A percentile compares a stretch with the other conserved stretches of the same genome.
These are phyloP conservation scores for Volucella bombylans DNA, from an alignment of 2,888 invertebrate species.

Conservation along the genomic window DNA sequence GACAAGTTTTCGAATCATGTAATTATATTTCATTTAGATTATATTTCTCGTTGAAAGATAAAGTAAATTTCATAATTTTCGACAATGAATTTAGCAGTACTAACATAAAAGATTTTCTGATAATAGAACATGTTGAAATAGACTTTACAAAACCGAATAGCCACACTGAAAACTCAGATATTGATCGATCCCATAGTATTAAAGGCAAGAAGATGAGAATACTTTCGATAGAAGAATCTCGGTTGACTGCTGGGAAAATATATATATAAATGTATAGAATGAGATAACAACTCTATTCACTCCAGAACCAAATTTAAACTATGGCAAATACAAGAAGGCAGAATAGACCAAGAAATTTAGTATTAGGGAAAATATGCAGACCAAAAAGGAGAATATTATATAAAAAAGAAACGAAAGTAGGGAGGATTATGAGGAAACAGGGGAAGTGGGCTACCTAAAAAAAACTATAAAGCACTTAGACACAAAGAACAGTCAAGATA, in stretches of 20 bases:
- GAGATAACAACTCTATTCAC: conserved; percentile 8
- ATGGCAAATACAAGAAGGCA: background rate
- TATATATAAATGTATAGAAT: conserved; percentile 23
- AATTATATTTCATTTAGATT: conserved; percentile 12
- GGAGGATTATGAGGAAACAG: no score
- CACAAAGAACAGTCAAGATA: no score
- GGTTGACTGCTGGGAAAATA: conserved; percentile 20
- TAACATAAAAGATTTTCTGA: conserved; percentile 43
- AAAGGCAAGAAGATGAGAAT: conserved; percentile 22
- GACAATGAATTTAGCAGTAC: conserved; percentile 50
- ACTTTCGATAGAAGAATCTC: conserved; percentile 5
- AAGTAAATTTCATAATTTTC: conserved; percentile 25
- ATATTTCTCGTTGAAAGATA: conserved; percentile 27
- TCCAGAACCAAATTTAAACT: no score
- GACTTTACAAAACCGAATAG: conserved; percentile 55
- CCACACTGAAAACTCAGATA: conserved; percentile 53
- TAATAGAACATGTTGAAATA: conserved; percentile 28
- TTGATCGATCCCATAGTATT: conserved; percentile 43
- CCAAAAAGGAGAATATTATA: no score
- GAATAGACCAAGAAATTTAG: no score
- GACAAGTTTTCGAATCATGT: conserved; percentile 45
- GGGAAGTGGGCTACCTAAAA: no score
- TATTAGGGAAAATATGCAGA: no score
- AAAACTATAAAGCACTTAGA: no score
- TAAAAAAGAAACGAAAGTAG: no score